Evolutionary conservation across 2,113 vertebrate genomes (phyloP).

Genomic region (Zosterops japonicus): DNA sequence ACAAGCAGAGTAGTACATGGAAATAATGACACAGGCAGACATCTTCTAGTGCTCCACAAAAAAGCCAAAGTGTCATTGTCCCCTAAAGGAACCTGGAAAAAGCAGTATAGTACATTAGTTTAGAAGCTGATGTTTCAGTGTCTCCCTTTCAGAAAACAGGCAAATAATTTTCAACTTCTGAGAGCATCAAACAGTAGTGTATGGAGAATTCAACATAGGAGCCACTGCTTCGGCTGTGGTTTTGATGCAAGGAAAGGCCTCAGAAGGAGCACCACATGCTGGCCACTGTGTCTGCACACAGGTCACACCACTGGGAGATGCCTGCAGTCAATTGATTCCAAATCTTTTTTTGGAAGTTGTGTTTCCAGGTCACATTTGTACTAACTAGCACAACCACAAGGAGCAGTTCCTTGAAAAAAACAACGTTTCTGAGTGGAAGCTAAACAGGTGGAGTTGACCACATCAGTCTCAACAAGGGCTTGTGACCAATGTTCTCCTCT

Average conservation of each 20-base stretch:
- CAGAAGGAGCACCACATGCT: background rate
- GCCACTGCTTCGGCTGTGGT: background rate
- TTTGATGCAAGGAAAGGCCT: background rate
- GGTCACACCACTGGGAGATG: background rate
- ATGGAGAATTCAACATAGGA: background rate
- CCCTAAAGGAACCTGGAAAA: background rate
- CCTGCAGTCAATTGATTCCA: background rate
- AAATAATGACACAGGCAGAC: background rate
- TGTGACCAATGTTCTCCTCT: background rate
- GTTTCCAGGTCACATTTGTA: background rate
- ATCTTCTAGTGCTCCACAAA: background rate
- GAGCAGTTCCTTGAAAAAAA: background rate
- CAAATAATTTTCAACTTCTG: background rate
- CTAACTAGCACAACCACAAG: background rate
- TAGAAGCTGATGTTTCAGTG: background rate
- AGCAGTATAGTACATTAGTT: background rate
- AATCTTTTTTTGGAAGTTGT: background rate
- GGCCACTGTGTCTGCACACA: background rate
- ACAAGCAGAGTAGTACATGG: background rate
- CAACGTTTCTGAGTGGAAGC: background rate
- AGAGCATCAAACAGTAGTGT: fast-evolving
- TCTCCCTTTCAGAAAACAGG: background rate
- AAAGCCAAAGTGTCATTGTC: background rate
- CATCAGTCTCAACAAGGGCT: background rate
- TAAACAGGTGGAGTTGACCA: background rate